These are phyloP conservation scores for Agraylea sexmaculata DNA, from an alignment of 1,140 invertebrate species.

Conservation along the genomic window DNA sequence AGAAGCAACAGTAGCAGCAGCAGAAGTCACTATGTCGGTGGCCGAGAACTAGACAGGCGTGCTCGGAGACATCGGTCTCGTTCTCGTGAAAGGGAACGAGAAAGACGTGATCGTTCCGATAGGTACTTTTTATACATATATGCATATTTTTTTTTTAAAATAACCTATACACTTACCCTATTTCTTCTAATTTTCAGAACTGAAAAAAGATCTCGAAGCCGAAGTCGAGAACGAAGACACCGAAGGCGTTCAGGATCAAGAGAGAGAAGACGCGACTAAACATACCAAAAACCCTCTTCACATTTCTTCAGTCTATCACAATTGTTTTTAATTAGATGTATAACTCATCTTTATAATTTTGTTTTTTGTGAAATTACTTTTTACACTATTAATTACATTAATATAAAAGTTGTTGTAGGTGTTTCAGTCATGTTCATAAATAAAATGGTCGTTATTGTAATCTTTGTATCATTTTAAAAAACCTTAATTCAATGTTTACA, in stretches of 20 bases:
- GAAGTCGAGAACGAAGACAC: constrained; percentile 17
- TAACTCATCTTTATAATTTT: background rate
- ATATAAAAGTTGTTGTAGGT: too few species aligned
- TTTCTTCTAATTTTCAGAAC: constrained; percentile 7
- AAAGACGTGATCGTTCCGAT: constrained; percentile 30
- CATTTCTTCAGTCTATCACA: constrained; percentile 1
- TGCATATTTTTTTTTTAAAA: background rate
- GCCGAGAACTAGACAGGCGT: constrained; percentile 53
- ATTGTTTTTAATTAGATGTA: constrained; percentile 4
- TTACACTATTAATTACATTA: too few species aligned
- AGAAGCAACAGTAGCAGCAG: constrained; percentile 27
- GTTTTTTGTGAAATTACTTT: too few species aligned
- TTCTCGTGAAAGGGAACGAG: too few species aligned
- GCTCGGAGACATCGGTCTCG: constrained; percentile 50
- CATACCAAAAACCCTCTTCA: background rate
- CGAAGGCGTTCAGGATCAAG: constrained; percentile 14
- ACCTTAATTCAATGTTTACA: too few species aligned
- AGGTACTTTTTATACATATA: constrained; percentile 6
- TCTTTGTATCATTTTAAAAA: too few species aligned
- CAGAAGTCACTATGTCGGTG: constrained; percentile 53
- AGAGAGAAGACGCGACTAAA: constrained; percentile 19
- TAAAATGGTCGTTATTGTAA: too few species aligned
- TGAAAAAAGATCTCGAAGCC: constrained; percentile 16
- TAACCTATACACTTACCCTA: background rate
- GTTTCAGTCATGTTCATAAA: too few species aligned